Conservation (phyloP, 1,140 invertebrate species). For the Drosophila ficusphila region DNA sequence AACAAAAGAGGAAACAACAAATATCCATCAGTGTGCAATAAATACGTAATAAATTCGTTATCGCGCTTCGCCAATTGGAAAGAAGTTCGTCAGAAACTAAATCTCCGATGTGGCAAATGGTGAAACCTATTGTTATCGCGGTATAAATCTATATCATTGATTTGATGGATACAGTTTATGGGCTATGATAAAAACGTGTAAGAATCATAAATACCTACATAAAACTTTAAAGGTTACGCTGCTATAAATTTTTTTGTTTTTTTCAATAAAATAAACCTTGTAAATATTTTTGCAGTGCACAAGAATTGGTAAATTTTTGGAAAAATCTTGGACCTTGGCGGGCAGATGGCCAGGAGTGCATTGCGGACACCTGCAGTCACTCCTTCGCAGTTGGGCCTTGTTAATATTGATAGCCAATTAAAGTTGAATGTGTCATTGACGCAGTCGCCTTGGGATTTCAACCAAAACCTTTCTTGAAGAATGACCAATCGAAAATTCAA, state of each 20-base stretch:
- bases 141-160: slow-evolving; percentile 17
- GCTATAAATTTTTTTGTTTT: not conserved
- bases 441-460: slow-evolving; percentile 3
- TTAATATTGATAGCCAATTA: slow-evolving; percentile 50
- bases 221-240: not conserved
- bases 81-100: not conserved
- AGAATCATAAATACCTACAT: not conserved
- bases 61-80: not conserved
- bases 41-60: slow-evolving; percentile 8
- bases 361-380: slow-evolving; percentile 34
- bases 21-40: not conserved
- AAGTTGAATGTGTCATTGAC: slow-evolving; percentile 33
- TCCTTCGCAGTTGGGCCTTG: slow-evolving; percentile 14
- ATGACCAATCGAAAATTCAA: not conserved
- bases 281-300: not conserved
- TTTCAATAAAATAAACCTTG: not conserved
- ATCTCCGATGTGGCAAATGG: slow-evolving; percentile 13
- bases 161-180: not conserved
- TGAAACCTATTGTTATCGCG: not conserved
- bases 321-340: not conserved
- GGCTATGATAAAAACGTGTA: not conserved
- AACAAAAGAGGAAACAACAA: not conserved
- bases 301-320: not conserved
- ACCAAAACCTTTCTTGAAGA: not conserved
- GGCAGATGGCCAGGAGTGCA: not conserved